Evolutionary conservation across 1,140 invertebrate species (phyloP).

Genomic region (Tetragonula clypearis): DNA sequence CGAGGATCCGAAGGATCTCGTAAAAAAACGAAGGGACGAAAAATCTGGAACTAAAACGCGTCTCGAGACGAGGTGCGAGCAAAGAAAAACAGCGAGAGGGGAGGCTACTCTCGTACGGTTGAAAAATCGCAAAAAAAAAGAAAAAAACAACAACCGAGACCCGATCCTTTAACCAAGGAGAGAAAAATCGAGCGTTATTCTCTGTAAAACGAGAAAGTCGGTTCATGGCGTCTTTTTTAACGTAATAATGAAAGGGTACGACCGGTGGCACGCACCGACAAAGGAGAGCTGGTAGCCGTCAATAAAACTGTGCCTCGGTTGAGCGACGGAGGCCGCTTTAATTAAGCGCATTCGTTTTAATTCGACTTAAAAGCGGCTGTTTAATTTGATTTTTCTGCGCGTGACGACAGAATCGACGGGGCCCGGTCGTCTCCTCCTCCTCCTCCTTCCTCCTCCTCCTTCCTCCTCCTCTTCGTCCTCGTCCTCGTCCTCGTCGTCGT

Average conservation of each 20-base stretch:
- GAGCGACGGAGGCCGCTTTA: conserved; percentile 48
- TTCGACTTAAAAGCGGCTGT: conserved; percentile 49
- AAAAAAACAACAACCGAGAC: neutral
- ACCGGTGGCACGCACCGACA: conserved; percentile 15
- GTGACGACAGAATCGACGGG: conserved; percentile 13
- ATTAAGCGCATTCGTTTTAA: conserved; percentile 57
- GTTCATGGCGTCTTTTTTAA: neutral
- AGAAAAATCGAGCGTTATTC: conserved; percentile 1
- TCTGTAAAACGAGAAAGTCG: neutral
- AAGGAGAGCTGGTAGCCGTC: conserved; percentile 61
- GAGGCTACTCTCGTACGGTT: neutral
- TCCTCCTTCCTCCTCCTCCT: neutral
- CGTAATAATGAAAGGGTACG: conserved; percentile 44
- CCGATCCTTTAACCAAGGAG: neutral
- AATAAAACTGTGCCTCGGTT: conserved; percentile 72
- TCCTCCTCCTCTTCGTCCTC: neutral
- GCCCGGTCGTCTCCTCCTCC: neutral
- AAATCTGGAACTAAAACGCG: neutral
- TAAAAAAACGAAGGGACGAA: neutral
- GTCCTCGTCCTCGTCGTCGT: neutral
- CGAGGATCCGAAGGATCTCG: no score
- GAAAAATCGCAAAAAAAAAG: neutral
- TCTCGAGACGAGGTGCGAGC: no score
- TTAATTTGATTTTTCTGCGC: conserved; percentile 51
- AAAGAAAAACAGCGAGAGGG: neutral